Conservation (phyloP, 2,888 invertebrate species). For the Leptinotarsa rubiginosa region DNA sequence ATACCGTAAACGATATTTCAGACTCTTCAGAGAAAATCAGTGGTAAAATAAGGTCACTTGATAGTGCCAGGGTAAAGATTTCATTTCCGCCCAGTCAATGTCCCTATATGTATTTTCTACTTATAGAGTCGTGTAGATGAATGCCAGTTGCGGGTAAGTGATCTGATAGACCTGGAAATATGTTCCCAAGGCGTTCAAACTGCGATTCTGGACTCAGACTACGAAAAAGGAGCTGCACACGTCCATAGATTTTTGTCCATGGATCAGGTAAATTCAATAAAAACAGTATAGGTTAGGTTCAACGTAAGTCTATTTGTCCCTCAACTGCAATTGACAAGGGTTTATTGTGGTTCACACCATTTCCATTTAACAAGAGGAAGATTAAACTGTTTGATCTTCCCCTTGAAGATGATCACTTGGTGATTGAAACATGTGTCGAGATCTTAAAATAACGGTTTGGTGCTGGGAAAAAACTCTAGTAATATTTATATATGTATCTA, state of each 20-base stretch:
- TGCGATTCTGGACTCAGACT: conserved; percentile 94
- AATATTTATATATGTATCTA: too few relatives aligned
- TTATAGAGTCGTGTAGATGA: conserved; percentile 89
- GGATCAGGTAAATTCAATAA: conserved; percentile 73
- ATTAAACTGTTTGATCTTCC: too few relatives aligned
- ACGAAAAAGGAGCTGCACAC: conserved; percentile 96
- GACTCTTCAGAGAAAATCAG: conserved; percentile 92
- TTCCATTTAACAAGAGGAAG: too few relatives aligned
- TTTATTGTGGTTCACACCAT: too few relatives aligned
- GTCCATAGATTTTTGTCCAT: conserved; percentile 93
- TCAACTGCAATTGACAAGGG: too few relatives aligned
- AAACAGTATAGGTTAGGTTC: too few relatives aligned
- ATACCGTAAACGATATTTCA: conserved; percentile 89
- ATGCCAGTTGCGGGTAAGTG: conserved; percentile 93
- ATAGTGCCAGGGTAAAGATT: conserved; percentile 84
- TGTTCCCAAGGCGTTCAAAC: conserved; percentile 98
- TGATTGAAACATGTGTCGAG: too few relatives aligned
- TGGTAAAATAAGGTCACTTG: conserved; percentile 93
- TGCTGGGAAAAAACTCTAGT: too few relatives aligned
- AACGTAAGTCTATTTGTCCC: too few relatives aligned
- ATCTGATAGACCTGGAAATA: conserved; percentile 92
- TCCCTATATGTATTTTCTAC: conserved; percentile 11
- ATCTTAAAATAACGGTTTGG: too few relatives aligned
- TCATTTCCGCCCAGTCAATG: not conserved
- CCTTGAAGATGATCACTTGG: too few relatives aligned